These are phyloP conservation scores for Rhimphoctona megacephalus DNA, from an alignment of 2,888 invertebrate species.

Conservation along the genomic window DNA sequence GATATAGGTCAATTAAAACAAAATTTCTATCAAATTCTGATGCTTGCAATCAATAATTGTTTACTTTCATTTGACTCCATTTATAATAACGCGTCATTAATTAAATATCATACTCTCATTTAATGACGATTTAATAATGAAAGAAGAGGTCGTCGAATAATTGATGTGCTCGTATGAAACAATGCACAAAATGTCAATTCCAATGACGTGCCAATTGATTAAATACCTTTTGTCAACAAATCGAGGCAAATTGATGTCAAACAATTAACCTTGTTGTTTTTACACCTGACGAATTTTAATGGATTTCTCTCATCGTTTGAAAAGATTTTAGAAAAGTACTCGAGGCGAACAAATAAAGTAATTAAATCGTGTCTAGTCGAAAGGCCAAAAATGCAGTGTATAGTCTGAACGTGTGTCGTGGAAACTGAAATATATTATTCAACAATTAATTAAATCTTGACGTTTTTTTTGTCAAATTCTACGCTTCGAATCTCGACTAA, in stretches of 20 bases:
- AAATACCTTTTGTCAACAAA: background rate
- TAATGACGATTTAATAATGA: background rate
- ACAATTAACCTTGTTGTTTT: background rate
- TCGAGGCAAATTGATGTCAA: background rate
- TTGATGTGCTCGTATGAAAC: background rate
- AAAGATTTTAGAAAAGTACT: background rate
- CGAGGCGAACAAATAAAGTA: background rate
- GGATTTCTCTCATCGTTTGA: background rate
- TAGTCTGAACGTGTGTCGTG: background rate
- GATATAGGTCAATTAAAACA: background rate
- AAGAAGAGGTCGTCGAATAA: background rate
- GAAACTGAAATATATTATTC: background rate
- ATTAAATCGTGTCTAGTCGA: background rate
- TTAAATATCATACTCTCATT: background rate
- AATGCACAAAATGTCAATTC: background rate
- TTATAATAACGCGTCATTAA: too few relatives aligned
- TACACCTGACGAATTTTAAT: background rate
- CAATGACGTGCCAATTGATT: background rate
- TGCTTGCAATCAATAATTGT: background rate
- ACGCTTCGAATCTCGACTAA: background rate
- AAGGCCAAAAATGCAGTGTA: background rate
- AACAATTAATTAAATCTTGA: background rate
- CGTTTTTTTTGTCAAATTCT: background rate
- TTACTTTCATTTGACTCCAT: background rate
- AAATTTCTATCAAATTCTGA: background rate